Evolutionary conservation across 2,888 invertebrate species (phyloP), one percentile per base, ranked within the genome.

Genomic region (Celastrina argiolus): DNA sequence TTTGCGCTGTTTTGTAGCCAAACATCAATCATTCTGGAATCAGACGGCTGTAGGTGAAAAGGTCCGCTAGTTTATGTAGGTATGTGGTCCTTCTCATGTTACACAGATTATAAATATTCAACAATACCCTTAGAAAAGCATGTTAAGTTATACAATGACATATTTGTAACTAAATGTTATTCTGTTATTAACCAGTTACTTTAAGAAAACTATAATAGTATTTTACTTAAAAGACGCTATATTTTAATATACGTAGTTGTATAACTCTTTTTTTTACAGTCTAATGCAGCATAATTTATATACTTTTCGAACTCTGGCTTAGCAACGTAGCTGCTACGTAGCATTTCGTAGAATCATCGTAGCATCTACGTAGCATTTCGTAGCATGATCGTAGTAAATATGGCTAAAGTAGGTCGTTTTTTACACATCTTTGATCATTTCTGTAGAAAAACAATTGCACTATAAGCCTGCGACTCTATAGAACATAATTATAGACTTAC

Each of bases 51-150:
- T 31, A 18, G 34, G 59, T 31, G 34, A 36, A 36, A 59, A 59
- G 59, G 31, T 59, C 36, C 18, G 16, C 31, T 18, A 36, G 31
- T 34, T 0, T 31, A 18, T 36, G 18, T 59, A 12, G 7, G 16
- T 16, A 34, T 10, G 58, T 31, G 28, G 8, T 10, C 34, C 16
- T 16, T 10, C 8, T 59, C 5, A 22, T 36, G 3, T 59, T 36
- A 10, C 12, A 59, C 34, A 16, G 34, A 36, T 34, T 51, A 59
- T 36, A 36, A 58, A 59, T 59, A 59, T 59, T 59, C 16, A 51
- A 22, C 51, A 51, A 22, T 51, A 26, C 5, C 22, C 12, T 8
- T 10, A 45, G 18, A 3, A 45, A 45, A 8, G 8, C 8, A 7
- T 18, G 16, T 45, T 3, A 8, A n/a, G 3, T 45, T 45, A 18